Conservation (phyloP, 2,888 invertebrate species). For the Fragum fragum region DNA sequence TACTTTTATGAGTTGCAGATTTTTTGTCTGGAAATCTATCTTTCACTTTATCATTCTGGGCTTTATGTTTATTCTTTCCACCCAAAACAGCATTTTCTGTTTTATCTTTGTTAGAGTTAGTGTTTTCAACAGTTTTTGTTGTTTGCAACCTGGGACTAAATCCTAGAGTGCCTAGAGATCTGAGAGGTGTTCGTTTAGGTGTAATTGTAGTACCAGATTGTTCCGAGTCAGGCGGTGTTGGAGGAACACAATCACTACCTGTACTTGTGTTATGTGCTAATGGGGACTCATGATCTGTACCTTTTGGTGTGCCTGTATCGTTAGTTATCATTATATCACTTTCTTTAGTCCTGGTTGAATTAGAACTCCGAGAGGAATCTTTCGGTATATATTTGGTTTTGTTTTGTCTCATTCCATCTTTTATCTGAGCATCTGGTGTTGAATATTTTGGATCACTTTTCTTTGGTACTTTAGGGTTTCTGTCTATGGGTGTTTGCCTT, state of each 20-base stretch:
- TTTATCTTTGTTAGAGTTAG: background rate
- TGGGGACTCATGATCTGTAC: background rate
- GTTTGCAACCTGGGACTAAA: slow-evolving; percentile 58
- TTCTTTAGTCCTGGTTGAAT: too few species aligned
- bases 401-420: slow-evolving; percentile 32
- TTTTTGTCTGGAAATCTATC: too few species aligned
- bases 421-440: slow-evolving; percentile 48
- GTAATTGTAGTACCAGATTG: background rate
- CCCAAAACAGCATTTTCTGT: background rate
- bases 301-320: background rate
- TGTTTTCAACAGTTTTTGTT: background rate
- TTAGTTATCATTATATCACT: too few species aligned
- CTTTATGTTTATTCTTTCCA: background rate
- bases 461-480: slow-evolving; percentile 43
- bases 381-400: background rate
- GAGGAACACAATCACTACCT: slow-evolving; percentile 82
- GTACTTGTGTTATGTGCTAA: slow-evolving; percentile 63
- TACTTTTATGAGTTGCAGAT: too few species aligned
- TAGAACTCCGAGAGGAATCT: too few species aligned
- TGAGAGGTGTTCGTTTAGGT: slow-evolving; percentile 31
- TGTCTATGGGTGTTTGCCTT: slow-evolving; percentile 24
- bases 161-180: slow-evolving; percentile 27
- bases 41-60: background rate
- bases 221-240: slow-evolving; percentile 82
- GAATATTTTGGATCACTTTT: slow-evolving; percentile 37